These are phyloP conservation scores for Idaea straminata DNA, from an alignment of 2,888 invertebrate species.

Conservation along the genomic window DNA sequence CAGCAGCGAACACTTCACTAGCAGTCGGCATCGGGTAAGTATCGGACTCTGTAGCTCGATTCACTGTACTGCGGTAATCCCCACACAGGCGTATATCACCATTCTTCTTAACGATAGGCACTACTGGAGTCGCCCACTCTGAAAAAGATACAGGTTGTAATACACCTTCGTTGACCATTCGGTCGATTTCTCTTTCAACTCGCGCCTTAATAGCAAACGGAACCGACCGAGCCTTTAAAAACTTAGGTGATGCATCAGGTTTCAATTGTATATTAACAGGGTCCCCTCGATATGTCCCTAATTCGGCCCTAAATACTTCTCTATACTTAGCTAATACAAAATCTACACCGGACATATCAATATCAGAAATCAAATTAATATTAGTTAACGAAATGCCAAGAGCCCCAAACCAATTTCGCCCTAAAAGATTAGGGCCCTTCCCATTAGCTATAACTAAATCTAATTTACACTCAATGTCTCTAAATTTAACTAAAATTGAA, in stretches of 20 bases:
- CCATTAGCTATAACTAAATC: too few species aligned
- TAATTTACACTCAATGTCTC: not conserved
- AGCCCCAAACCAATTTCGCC: too few species aligned
- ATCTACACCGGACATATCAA: too few species aligned
- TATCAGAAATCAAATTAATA: too few species aligned
- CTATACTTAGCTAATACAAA: too few species aligned
- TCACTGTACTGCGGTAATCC: conserved; percentile 22
- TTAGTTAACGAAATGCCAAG: too few species aligned
- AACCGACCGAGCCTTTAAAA: conserved; percentile 27
- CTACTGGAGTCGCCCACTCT: conserved; percentile 37
- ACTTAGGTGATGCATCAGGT: conserved; percentile 21
- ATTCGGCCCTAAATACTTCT: too few species aligned
- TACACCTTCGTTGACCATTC: conserved; percentile 1
- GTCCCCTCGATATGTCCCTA: too few species aligned
- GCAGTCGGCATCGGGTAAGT: conserved; percentile 24
- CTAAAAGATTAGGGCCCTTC: too few species aligned
- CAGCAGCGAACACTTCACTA: conserved; percentile 18
- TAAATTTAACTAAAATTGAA: too few species aligned
- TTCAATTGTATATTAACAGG: too few species aligned
- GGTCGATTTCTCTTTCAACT: conserved; percentile 25
- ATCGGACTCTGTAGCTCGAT: conserved; percentile 17
- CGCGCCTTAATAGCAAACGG: conserved; percentile 28
- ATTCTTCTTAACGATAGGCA: conserved; percentile 28
- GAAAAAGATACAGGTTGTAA: conserved; percentile 11
- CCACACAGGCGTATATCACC: conserved; percentile 18